phyloP scores from a whole-genome alignment of 2,113 vertebrate genomes.

The Tachuris rubrigastra region DNA sequence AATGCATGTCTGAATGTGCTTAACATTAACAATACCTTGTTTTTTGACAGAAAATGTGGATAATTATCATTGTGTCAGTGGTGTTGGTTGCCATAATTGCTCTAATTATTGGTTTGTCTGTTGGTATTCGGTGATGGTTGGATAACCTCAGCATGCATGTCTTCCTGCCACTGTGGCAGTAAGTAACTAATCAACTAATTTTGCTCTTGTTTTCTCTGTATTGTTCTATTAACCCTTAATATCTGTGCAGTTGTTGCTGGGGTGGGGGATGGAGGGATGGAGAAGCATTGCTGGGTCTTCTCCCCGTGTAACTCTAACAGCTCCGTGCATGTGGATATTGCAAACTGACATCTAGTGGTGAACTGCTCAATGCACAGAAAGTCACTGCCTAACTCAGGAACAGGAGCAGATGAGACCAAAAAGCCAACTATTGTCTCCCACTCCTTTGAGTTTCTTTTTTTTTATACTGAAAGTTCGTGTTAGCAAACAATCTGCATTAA shows the following conservation, averaged over 20 bases:
- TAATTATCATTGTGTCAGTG: conserved; percentile 81
- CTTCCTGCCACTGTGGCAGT: conserved; percentile 65
- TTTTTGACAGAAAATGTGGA: conserved; percentile 89
- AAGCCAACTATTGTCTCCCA: background rate
- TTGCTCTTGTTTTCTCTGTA: background rate
- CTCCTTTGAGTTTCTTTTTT: background rate
- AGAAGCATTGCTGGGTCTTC: background rate
- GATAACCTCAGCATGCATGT: conserved; percentile 44
- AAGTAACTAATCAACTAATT: conserved; percentile 73
- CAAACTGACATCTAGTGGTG: background rate
- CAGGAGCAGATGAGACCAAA: background rate
- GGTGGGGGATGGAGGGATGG: background rate
- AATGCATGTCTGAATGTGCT: background rate
- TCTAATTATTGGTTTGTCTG: conserved; percentile 88
- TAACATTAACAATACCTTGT: background rate
- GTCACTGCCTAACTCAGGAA: rapidly evolving
- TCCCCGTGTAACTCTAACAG: rapidly evolving
- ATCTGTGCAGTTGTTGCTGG: too few relatives aligned
- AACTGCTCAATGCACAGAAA: background rate
- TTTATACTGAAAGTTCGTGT: background rate
- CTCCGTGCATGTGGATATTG: background rate
- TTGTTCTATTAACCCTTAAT: background rate
- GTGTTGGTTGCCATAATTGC: conserved; percentile 82
- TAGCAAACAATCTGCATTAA: background rate
- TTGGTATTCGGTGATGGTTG: conserved; percentile 78